Evolutionary conservation across 2,113 vertebrate genomes (phyloP), one percentile per base, ranked within the genome.

Genomic region (Istiophorus platypterus): DNA sequence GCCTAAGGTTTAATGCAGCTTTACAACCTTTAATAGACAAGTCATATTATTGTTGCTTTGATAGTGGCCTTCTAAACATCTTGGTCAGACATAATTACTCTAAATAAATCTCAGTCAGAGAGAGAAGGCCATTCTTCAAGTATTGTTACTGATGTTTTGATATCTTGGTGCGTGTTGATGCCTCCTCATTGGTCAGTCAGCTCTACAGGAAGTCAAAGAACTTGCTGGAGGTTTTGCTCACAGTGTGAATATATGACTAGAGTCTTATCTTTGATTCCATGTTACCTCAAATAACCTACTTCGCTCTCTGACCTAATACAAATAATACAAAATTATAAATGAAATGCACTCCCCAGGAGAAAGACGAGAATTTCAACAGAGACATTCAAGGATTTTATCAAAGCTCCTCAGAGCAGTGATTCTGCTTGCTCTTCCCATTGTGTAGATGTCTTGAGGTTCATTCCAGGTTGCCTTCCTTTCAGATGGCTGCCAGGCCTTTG

Each of bases 321-420:
- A 39, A 51, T 26, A 69, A 75, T n/a, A 49, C n/a, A 61, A 80
- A 79, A 18, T 39, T 13, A 22, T 29, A 34, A 9, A 24, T 74
- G 5, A 65, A 63, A 54, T 39, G 14, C 6, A 3, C 5, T 27
- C 65, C 24, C 18, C 10, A 5, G 9, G 2, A 59, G 14, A 27
- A 17, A 58, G 49, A 47, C n/a, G 24, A 10, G 0, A 13, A 31
- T 57, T 57, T 24, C 34, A 41, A 7, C 29, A n/a, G 45, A 78
- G 26, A 73, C 70, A 61, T 90, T 94, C 91, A 92, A 92, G 89
- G 91, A 92, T 92, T 93, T 72, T 52, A 45, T 80, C 76, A 79
- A 81, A 84, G 66, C 89, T 76, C 78, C 57, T 73, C 64, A 57
- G 82, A 84, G 77, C 67, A 34, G 79, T 41, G 52, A 29, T 56